These are phyloP conservation scores for Eristalis intricaria DNA, from an alignment of 2,888 invertebrate genomes.

Conservation along the genomic window DNA sequence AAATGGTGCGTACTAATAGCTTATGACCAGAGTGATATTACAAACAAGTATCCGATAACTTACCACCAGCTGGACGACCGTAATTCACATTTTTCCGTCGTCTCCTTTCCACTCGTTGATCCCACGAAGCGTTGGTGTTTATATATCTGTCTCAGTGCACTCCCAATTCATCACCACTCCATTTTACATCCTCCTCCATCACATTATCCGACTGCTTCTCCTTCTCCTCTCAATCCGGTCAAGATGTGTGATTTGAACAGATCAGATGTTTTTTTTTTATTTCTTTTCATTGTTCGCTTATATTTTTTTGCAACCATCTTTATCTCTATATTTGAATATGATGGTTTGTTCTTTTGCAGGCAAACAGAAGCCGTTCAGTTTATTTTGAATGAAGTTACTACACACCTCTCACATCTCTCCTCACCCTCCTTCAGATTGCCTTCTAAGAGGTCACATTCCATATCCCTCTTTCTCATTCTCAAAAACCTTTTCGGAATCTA, in stretches of 20 bases:
- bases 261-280: slow-evolving; percentile 51
- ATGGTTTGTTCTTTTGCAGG: background rate
- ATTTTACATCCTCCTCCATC: background rate
- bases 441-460: background rate
- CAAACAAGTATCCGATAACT: slow-evolving; percentile 68
- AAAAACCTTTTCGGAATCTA: slow-evolving; percentile 4
- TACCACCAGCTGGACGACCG: slow-evolving; percentile 54
- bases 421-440: slow-evolving; percentile 57
- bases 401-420: slow-evolving; percentile 55
- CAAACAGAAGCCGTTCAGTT: background rate
- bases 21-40: slow-evolving; percentile 64
- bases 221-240: background rate
- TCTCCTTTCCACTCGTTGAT: background rate
- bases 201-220: background rate
- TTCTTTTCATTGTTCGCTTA: background rate
- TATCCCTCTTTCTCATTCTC: background rate
- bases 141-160: slow-evolving; percentile 9
- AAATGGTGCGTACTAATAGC: slow-evolving; percentile 32
- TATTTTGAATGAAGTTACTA: slow-evolving; percentile 43
- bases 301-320: background rate
- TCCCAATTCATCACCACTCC: background rate
- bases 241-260: slow-evolving; percentile 41
- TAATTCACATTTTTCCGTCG: slow-evolving; percentile 13
- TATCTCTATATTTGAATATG: background rate
- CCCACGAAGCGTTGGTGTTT: background rate